phyloP scores from a whole-genome alignment of 2,113 vertebrate genomes.

The Cynoglossus semilaevis region DNA sequence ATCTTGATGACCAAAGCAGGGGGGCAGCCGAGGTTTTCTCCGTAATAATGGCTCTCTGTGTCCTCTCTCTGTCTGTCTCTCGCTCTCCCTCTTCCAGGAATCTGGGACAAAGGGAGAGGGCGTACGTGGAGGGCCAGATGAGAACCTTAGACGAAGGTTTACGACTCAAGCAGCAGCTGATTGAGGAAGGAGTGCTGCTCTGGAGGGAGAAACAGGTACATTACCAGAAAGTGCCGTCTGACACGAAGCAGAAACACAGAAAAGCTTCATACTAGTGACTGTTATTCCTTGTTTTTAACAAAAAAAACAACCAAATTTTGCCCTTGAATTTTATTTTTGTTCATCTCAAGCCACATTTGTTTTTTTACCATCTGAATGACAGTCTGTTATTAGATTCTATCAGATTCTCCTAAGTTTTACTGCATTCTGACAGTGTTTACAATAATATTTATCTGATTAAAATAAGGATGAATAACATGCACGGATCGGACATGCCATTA shows the following conservation, averaged over 20 bases:
- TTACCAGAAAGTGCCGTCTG: background rate
- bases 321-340: no score
- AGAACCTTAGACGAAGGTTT: slow-evolving; percentile 72
- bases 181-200: slow-evolving; percentile 71
- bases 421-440: no score
- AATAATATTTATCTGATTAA: no score
- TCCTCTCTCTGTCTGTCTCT: slow-evolving; percentile 1
- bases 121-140: slow-evolving; percentile 71
- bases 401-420: no score
- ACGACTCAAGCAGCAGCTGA: slow-evolving; percentile 70
- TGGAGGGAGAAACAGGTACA: slow-evolving; percentile 76
- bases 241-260: background rate
- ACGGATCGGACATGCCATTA: no score
- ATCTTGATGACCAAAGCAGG: slow-evolving; percentile 42
- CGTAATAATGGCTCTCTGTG: slow-evolving; percentile 49
- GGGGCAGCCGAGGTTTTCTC: slow-evolving; percentile 42
- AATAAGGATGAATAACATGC: no score
- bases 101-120: slow-evolving; percentile 73
- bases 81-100: slow-evolving; percentile 55
- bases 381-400: no score
- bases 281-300: no score
- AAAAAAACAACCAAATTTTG: no score
- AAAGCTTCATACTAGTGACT: background rate
- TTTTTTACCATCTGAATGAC: no score
- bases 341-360: no score